A percentile compares a stretch with the other conserved stretches of the same genome.
These are phyloP conservation scores for Panurus biarmicus DNA, from an alignment of 2,113 vertebrate genomes.

Conservation along the genomic window DNA sequence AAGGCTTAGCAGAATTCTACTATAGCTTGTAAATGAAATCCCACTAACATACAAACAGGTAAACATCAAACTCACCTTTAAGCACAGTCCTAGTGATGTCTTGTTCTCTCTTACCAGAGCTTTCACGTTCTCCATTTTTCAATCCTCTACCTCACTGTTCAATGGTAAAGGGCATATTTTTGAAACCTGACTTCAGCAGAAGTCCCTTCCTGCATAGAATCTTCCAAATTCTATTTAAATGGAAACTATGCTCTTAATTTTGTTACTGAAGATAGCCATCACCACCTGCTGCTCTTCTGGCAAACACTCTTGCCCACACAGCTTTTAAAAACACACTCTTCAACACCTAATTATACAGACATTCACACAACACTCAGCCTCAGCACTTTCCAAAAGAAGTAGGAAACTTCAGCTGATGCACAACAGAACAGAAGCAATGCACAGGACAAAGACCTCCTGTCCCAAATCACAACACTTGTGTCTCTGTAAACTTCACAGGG, in stretches of 20 bases:
- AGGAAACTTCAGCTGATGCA: background rate
- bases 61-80: background rate
- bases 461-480: accelerated
- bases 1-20: background rate
- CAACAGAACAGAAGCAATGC: accelerated
- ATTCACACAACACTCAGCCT: background rate
- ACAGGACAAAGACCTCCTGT: background rate
- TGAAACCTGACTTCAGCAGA: background rate
- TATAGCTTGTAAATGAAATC: background rate
- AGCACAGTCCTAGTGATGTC: background rate
- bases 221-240: background rate
- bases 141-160: background rate
- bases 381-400: background rate
- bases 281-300: background rate
- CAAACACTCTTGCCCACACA: background rate
- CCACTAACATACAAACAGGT: accelerated
- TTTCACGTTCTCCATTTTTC: background rate
- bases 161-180: background rate
- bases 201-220: background rate
- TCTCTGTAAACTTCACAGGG: background rate
- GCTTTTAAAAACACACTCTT: background rate
- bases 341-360: background rate
- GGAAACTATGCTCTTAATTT: background rate
- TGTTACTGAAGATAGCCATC: background rate
- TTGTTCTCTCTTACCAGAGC: background rate